Conservation (phyloP, 1,140 invertebrate genomes). For the Rhopalosiphum padi region DNA sequence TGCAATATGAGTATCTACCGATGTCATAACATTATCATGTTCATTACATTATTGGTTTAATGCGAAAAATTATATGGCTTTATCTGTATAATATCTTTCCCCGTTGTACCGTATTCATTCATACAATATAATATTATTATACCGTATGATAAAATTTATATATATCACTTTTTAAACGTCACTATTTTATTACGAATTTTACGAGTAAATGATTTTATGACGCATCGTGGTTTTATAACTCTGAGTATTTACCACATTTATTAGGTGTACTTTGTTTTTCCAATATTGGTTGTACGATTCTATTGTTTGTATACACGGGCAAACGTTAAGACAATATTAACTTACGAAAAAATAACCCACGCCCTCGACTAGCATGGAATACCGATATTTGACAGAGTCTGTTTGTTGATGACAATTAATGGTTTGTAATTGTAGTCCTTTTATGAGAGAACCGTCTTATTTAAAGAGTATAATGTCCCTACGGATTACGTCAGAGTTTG, state of each 20-base stretch:
- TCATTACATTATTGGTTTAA: neutral
- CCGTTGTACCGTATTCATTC: neutral
- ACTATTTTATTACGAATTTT: neutral
- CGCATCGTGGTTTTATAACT: neutral
- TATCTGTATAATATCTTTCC: neutral
- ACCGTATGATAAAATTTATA: neutral
- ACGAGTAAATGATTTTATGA: constrained; percentile 1
- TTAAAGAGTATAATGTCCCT: neutral
- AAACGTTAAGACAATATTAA: constrained; percentile 17
- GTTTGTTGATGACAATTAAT: neutral
- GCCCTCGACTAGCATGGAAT: neutral
- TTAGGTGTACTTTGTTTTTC: neutral
- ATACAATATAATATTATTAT: neutral
- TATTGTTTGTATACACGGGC: neutral
- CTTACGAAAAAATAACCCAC: neutral
- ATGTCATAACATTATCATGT: neutral
- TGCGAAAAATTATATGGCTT: too few species aligned
- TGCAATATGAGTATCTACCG: neutral
- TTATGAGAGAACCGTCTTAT: neutral
- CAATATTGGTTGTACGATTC: neutral
- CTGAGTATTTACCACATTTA: neutral
- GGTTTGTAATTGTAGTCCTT: neutral
- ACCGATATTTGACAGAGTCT: neutral
- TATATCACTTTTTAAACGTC: neutral
- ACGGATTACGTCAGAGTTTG: neutral